phyloP scores from a whole-genome alignment of 2,888 invertebrate species.

The Zonitis immaculata region DNA sequence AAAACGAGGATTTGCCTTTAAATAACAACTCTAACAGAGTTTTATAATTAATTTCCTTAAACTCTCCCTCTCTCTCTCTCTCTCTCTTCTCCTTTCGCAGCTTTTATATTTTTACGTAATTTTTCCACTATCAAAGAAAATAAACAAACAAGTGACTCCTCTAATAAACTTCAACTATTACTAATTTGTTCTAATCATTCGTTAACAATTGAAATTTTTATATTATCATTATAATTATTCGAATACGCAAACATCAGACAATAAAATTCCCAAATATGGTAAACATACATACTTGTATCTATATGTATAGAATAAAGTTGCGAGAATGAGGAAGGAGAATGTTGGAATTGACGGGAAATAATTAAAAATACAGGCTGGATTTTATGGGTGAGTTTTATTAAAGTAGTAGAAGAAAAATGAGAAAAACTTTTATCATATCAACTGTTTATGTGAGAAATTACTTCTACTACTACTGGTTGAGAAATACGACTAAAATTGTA shows the following conservation, averaged over 20 bases:
- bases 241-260: too few relatives aligned
- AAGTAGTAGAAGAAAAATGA: slow-evolving; percentile 42
- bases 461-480: slow-evolving; percentile 38
- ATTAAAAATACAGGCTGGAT: slow-evolving; percentile 43
- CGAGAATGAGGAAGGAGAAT: not conserved
- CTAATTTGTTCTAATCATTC: not conserved
- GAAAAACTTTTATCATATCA: slow-evolving; percentile 44
- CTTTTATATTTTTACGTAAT: not conserved
- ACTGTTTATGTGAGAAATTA: slow-evolving; percentile 41
- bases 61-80: slow-evolving; percentile 6
- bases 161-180: not conserved
- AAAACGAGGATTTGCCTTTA: slow-evolving; percentile 16
- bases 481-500: slow-evolving; percentile 17
- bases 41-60: slow-evolving; percentile 20
- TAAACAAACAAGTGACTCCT: not conserved
- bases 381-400: slow-evolving; percentile 41
- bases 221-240: not conserved
- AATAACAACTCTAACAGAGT: slow-evolving; percentile 12
- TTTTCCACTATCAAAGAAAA: not conserved
- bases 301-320: not conserved
- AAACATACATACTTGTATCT: too few relatives aligned
- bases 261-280: too few relatives aligned
- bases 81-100: too few relatives aligned
- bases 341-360: slow-evolving; percentile 25
- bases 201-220: not conserved